Evolutionary conservation across 2,888 invertebrate species (phyloP), one percentile per base, ranked within the genome.

Genomic region (Apodemia duryi): DNA sequence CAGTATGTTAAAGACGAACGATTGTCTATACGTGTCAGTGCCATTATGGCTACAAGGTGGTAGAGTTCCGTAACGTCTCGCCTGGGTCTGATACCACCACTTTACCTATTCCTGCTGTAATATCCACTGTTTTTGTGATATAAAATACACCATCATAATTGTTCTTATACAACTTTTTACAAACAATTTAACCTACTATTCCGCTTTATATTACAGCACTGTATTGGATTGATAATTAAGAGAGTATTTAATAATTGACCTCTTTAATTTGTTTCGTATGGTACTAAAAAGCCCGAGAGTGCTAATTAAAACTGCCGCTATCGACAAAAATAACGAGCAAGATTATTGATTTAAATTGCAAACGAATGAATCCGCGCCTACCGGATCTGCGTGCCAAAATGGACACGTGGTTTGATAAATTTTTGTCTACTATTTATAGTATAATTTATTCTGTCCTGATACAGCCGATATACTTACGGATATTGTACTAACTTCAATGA

Each of bases 301-400:
- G 70, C 73, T 77, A 82, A 82, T 84, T 81, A 83, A 80, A 77
- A 72, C 71, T 65, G 71, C 73, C 70, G 78, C 82, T 80, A 81
- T 79, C 74, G 73, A 76, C 70, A 72, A 77, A 74, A 81, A 79
- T 82, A 83, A 81, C 77, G 78, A 83, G 79, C 74, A 73, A 72
- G 75, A 76, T 79, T 77, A 80, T 80, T 78, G 76, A 83, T 85
- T 86, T 84, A 80, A 85, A 85, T 86, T 86, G 80, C 82, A 82
- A 83, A 82, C 74, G 70, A 81, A 73, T 70, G 74, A n/a, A 49
- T n/a, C 49, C n/a, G 10, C 5, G 10, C 75, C 76, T 73, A 72
- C 76, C 77, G 73, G 79, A 74, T 79, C 75, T 73, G 73, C 75
- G 70, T 68, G 57, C 57, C 57, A 5, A 57, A 57, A 32, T 29